Percentiles rank a stretch among this genome's conserved stretches.
Evolutionary conservation across 2,888 invertebrate species (phyloP).

Genomic region (Pristionchus mayeri): DNA sequence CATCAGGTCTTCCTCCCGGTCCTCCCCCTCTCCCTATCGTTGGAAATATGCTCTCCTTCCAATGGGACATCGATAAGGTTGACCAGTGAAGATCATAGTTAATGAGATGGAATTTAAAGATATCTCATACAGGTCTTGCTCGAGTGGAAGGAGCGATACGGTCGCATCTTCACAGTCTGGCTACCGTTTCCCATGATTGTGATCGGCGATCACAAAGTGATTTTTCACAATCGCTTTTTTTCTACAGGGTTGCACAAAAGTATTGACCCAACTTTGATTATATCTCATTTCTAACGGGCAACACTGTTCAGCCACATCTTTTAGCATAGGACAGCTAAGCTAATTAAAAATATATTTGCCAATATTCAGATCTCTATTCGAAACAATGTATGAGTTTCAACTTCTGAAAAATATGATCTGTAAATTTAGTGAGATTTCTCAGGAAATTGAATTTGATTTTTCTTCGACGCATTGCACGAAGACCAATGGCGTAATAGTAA

Average conservation of each 20-base stretch:
- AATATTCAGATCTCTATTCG: no score
- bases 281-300: no score
- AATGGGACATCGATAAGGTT: conserved; percentile 17
- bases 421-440: no score
- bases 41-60: conserved; percentile 3
- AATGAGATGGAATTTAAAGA: background rate
- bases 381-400: background rate
- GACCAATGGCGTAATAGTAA: no score
- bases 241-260: background rate
- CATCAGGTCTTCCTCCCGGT: conserved; percentile 1
- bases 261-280: no score
- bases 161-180: conserved; percentile 9
- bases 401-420: no score
- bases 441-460: no score
- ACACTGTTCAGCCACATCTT: no score
- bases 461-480: no score
- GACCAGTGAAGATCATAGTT: background rate
- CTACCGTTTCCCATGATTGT: conserved; percentile 8
- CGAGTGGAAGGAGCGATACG: background rate
- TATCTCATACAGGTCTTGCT: background rate
- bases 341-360: no score
- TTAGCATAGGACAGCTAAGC: no score
- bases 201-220: conserved; percentile 27
- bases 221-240: background rate
- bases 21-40: conserved; percentile 23